Evolutionary conservation across 1,140 invertebrate genomes (phyloP).

Genomic region (Lepidurus packardi): DNA sequence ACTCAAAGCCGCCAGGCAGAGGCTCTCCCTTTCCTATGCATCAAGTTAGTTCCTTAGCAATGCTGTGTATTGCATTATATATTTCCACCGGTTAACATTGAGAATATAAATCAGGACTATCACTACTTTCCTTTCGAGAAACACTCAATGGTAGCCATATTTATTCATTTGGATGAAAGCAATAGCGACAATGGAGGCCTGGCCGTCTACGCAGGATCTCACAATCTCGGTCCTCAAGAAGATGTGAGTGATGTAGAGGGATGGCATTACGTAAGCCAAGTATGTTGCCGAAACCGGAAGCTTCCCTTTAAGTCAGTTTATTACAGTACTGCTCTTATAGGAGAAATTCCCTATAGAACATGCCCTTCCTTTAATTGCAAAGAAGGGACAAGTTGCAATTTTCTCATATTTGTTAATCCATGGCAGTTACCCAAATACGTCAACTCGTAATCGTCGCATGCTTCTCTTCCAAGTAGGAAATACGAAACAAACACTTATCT

Average conservation of each 20-base stretch:
- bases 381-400: conserved; percentile 53
- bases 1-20: conserved; percentile 56
- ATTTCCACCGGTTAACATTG: not conserved
- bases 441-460: conserved; percentile 51
- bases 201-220: conserved; percentile 57
- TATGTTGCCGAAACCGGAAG: not conserved
- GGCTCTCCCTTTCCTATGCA: conserved; percentile 59
- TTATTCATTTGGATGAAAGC: conserved; percentile 56
- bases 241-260: conserved; percentile 43
- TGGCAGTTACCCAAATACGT: conserved; percentile 55
- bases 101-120: conserved; percentile 49
- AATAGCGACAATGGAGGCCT: conserved; percentile 56
- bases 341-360: conserved; percentile 51
- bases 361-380: conserved; percentile 51
- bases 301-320: conserved; percentile 4
- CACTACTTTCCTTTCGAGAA: conserved; percentile 58
- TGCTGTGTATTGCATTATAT: not conserved
- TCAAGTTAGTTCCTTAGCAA: conserved; percentile 40
- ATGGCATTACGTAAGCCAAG: conserved; percentile 38
- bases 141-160: conserved; percentile 56
- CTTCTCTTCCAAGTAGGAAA: conserved; percentile 51
- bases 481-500: not conserved
- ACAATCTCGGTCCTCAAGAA: conserved; percentile 54
- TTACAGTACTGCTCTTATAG: conserved; percentile 36
- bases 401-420: conserved; percentile 58